Percentiles rank a stretch among this genome's conserved stretches.
Evolutionary conservation across 2,113 vertebrate genomes (phyloP).

Genomic region (Rhinolophus ferrumequinum): DNA sequence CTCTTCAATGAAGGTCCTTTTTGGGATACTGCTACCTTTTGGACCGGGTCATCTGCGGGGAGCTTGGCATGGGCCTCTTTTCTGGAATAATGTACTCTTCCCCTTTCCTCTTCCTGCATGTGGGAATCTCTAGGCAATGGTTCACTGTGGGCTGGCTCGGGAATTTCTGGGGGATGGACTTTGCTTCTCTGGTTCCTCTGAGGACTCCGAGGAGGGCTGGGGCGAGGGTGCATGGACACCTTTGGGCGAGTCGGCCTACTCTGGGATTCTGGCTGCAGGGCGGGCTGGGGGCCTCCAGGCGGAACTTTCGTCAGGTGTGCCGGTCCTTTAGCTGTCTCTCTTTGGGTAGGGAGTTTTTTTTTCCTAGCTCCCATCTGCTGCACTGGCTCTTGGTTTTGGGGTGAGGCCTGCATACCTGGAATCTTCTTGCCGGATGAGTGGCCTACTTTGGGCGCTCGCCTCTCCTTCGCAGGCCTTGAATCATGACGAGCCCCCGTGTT

Average conservation of each 20-base stretch:
- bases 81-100: background rate
- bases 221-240: rapidly evolving
- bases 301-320: background rate
- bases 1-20: background rate
- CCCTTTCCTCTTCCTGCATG: background rate
- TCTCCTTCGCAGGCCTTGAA: background rate
- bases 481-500: rapidly evolving
- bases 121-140: background rate
- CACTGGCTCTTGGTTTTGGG: background rate
- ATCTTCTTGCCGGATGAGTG: background rate
- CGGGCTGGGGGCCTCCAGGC: rapidly evolving
- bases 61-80: background rate
- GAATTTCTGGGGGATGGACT: background rate
- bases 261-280: background rate
- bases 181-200: background rate
- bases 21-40: background rate
- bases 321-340: background rate
- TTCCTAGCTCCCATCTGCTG: background rate
- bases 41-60: background rate
- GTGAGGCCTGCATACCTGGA: background rate
- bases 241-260: background rate
- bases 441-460: background rate
- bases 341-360: conserved; percentile 44
- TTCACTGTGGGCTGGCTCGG: background rate
- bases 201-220: background rate